Percentiles rank a stretch among this genome's conserved stretches.
phyloP scores from a whole-genome alignment of 1,140 invertebrate genomes.

The Kradibia gibbosae region DNA sequence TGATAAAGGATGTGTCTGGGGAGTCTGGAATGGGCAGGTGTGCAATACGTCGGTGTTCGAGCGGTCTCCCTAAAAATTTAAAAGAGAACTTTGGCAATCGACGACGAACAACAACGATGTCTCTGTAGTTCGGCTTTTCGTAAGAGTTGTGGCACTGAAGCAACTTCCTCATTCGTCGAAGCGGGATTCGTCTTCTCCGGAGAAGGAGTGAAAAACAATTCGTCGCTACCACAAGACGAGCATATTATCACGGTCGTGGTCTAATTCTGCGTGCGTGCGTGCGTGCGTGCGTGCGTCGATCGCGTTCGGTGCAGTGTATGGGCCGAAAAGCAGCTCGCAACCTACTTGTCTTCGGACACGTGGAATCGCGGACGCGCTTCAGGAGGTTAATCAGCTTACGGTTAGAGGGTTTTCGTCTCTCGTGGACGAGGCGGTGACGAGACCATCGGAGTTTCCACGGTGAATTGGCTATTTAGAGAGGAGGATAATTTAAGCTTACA shows the following conservation, averaged over 20 bases:
- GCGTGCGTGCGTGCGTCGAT: not conserved
- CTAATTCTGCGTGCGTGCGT: conserved; percentile 59
- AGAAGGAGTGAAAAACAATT: not conserved
- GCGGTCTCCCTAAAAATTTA: no score
- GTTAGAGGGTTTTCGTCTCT: not conserved
- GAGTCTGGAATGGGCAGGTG: no score
- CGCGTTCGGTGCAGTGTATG: not conserved
- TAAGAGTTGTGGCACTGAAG: not conserved
- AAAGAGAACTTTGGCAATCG: no score
- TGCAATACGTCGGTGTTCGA: no score
- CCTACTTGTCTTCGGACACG: not conserved
- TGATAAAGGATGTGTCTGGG: no score
- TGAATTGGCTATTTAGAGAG: not conserved
- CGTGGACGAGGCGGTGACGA: not conserved
- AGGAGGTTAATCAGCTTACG: not conserved
- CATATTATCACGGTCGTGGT: conserved; percentile 64
- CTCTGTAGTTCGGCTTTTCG: not conserved
- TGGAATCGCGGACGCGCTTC: not conserved
- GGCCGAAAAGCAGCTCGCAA: not conserved
- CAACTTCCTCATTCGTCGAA: not conserved
- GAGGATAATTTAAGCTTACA: not conserved
- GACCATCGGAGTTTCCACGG: no score
- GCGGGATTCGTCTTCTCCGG: conserved; percentile 51
- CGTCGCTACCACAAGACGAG: no score
- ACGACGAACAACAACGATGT: no score